Conservation (phyloP, 1,140 invertebrate genomes). For the Argopecten irradians region DNA sequence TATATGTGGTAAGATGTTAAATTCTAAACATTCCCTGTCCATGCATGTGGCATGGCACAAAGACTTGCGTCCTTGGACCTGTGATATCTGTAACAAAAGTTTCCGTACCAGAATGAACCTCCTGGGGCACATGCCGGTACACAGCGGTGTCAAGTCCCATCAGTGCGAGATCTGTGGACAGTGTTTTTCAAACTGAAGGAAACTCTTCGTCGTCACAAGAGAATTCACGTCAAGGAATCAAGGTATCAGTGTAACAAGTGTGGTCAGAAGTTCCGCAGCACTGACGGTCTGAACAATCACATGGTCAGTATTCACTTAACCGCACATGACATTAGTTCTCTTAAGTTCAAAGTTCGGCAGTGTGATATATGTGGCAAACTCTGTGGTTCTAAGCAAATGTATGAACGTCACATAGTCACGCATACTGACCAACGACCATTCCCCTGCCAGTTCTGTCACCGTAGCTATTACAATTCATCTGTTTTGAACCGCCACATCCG, state of each 20-base stretch:
- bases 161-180: not conserved
- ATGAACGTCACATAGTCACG: conserved; percentile 29
- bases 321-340: conserved; percentile 8
- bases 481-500: not conserved
- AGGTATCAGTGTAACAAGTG: conserved; percentile 33
- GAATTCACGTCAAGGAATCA: not conserved
- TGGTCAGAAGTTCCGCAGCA: conserved; percentile 23
- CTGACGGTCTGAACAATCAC: conserved; percentile 31
- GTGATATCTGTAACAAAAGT: conserved; percentile 26
- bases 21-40: conserved; percentile 11
- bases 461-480: not conserved
- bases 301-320: conserved; percentile 30
- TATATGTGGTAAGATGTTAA: conserved; percentile 35
- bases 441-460: conserved; percentile 83
- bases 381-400: conserved; percentile 38
- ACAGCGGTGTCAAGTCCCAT: not conserved
- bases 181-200: not conserved
- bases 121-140: conserved; percentile 26
- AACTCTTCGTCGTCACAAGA: not conserved
- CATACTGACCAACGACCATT: conserved; percentile 63
- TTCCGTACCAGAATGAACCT: conserved; percentile 26
- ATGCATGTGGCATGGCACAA: conserved; percentile 32
- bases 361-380: conserved; percentile 42
- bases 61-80: not conserved
- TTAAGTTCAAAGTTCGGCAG: conserved; percentile 35